phyloP scores from a whole-genome alignment of 2,113 vertebrate genomes.

The Chascanopsetta lugubris region DNA sequence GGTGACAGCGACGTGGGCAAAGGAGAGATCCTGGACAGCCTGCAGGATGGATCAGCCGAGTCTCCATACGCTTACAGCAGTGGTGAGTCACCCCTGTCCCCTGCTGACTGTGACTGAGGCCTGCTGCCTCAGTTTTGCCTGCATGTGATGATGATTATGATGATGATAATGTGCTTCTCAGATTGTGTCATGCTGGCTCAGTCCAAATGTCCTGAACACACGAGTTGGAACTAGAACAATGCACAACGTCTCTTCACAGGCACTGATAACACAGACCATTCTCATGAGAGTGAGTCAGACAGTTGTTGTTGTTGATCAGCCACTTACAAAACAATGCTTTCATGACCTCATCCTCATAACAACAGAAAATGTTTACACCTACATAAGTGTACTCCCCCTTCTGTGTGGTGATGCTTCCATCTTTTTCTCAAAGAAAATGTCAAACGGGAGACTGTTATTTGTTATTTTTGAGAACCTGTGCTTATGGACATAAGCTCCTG shows the following conservation, averaged over 20 bases:
- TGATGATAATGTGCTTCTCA: not conserved
- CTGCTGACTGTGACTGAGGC: not conserved
- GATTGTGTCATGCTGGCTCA: constrained; percentile 32
- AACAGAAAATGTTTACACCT: not conserved
- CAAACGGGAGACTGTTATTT: no score
- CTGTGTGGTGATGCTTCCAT: not conserved
- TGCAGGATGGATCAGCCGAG: constrained; percentile 95
- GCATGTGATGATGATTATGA: constrained; percentile 8
- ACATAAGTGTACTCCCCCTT: not conserved
- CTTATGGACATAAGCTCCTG: no score
- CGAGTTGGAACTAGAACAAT: constrained; percentile 11
- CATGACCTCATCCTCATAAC: constrained; percentile 13
- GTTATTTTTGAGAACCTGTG: no score
- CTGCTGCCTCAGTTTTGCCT: constrained; percentile 4
- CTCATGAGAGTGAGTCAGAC: constrained; percentile 16
- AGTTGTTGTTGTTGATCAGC: constrained; percentile 33
- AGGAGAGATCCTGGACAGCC: constrained; percentile 95
- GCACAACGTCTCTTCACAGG: constrained; percentile 29
- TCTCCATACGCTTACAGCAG: constrained; percentile 97
- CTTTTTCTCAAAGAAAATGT: not conserved
- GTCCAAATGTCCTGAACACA: constrained; percentile 38
- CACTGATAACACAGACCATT: constrained; percentile 14
- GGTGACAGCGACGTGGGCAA: constrained; percentile 98
- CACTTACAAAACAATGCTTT: constrained; percentile 17
- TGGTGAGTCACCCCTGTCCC: constrained; percentile 79